These are phyloP conservation scores for human DNA, from an alignment of 2,113 vertebrate genomes.

Conservation along the genomic window DNA sequence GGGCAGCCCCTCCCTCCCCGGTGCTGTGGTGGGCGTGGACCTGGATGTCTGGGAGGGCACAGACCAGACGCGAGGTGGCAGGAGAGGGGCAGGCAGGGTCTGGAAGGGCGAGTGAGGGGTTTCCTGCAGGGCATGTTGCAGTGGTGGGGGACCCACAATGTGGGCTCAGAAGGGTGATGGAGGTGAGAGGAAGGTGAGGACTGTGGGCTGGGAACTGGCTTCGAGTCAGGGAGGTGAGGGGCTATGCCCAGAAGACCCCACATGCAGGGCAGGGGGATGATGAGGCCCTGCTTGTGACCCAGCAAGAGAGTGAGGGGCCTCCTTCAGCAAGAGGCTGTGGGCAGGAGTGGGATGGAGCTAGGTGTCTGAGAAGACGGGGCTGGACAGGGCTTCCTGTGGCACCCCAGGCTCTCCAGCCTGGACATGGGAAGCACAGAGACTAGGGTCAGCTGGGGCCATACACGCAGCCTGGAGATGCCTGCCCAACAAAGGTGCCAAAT, in stretches of 20 bases:
- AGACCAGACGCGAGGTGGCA: background rate
- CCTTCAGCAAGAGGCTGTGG: background rate
- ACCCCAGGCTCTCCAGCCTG: no score
- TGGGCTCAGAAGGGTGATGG: background rate
- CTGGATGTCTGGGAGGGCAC: no score
- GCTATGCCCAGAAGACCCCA: background rate
- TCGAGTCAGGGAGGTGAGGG: background rate
- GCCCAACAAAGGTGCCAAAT: background rate
- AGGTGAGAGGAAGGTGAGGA: background rate
- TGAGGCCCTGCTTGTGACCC: fast-evolving
- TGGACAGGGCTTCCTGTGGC: background rate
- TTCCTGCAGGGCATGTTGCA: background rate
- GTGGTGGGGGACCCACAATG: background rate
- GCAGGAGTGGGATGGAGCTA: background rate
- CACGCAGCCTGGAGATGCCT: background rate
- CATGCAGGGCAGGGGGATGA: background rate
- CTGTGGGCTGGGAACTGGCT: background rate
- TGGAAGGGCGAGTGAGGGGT: background rate
- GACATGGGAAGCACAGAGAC: background rate
- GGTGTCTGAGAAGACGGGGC: background rate
- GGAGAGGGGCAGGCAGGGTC: background rate
- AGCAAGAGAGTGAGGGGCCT: background rate
- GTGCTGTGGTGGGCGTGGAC: no score
- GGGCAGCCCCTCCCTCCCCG: background rate
- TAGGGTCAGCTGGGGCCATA: background rate